Conservation (phyloP, 1,140 invertebrate species). For the Listronotus oregonensis region DNA sequence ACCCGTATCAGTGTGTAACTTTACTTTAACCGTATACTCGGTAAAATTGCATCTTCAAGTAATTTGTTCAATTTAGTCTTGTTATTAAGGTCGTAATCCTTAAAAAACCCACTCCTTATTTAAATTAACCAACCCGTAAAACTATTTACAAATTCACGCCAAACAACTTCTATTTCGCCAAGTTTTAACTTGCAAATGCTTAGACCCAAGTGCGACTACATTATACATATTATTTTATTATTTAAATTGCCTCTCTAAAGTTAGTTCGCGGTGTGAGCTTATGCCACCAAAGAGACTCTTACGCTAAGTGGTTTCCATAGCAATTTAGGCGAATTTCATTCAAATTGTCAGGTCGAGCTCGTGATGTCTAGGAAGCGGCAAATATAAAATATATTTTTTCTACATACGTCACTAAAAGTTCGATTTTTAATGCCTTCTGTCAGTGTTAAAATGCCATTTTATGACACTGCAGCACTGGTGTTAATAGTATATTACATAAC, state of each 20-base stretch:
- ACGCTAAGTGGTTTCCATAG: constrained; percentile 21
- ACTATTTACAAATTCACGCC: constrained; percentile 16
- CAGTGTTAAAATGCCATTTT: too few species aligned
- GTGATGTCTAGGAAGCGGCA: too few species aligned
- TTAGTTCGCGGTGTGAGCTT: constrained; percentile 8
- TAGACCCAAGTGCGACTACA: constrained; percentile 1
- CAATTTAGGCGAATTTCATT: constrained; percentile 3
- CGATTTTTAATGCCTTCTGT: too few species aligned
- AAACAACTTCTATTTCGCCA: neutral
- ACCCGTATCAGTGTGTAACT: too few species aligned
- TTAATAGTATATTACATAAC: too few species aligned
- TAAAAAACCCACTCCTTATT: neutral
- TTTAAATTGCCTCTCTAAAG: constrained; percentile 19
- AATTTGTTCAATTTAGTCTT: neutral
- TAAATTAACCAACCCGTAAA: neutral
- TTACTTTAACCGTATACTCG: too few species aligned
- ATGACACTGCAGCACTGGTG: too few species aligned
- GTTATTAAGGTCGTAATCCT: neutral
- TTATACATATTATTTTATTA: constrained; percentile 27
- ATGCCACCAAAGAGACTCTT: constrained; percentile 16
- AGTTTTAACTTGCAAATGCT: constrained; percentile 23
- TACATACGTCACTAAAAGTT: too few species aligned
- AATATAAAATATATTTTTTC: too few species aligned
- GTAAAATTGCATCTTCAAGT: neutral
- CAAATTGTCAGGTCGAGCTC: too few species aligned